Conservation (phyloP, 2,888 invertebrate genomes). For the Stenodera caucasica region DNA sequence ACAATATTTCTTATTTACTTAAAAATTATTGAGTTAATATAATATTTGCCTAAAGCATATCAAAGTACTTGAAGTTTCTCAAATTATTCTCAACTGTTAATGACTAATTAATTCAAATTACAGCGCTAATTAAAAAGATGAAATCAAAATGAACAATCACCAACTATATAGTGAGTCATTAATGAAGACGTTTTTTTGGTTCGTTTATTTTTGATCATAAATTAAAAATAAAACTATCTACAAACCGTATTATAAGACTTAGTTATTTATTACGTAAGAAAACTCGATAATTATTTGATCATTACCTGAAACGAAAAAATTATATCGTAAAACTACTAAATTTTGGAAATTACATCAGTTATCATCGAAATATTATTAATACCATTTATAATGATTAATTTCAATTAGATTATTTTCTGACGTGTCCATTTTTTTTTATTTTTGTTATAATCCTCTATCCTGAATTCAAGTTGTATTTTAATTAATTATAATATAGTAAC, state of each 20-base stretch:
- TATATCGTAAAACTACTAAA: too few species aligned
- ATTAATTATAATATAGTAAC: not conserved
- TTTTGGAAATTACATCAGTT: too few species aligned
- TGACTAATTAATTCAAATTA: conserved; percentile 11
- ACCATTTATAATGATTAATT: too few species aligned
- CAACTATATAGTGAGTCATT: not conserved
- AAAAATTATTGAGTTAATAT: not conserved
- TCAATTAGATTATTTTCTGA: not conserved
- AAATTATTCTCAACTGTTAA: conserved; percentile 6
- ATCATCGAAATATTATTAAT: too few species aligned
- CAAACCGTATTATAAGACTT: conserved; percentile 27
- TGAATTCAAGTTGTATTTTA: not conserved
- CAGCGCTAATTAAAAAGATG: conserved; percentile 7
- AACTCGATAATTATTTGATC: conserved; percentile 11
- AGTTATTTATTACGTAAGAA: conserved; percentile 24
- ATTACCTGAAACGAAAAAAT: conserved; percentile 24
- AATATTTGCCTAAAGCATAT: not conserved
- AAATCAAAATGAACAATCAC: conserved; percentile 7
- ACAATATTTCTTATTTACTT: not conserved
- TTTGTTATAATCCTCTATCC: not conserved
- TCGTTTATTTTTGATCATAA: too few species aligned
- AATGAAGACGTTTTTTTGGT: too few species aligned
- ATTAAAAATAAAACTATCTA: too few species aligned
- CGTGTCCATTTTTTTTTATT: not conserved
- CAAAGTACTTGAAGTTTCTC: conserved; percentile 7